Base-by-base conservation (phyloP, 2,888 invertebrate genomes). In the Drosophila mimica region DNA sequence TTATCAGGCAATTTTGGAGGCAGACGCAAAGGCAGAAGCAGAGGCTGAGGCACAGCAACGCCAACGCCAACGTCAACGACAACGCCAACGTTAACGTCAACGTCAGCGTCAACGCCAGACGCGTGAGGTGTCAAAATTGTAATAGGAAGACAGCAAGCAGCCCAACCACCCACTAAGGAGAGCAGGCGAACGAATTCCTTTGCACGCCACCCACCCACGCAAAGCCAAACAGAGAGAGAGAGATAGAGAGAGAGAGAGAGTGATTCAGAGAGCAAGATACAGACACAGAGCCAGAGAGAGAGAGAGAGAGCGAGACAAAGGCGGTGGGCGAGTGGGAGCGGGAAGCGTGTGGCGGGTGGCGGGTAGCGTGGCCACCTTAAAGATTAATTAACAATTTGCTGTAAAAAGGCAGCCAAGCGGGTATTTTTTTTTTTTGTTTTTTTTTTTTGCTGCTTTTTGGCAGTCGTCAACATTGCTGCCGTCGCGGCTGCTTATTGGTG, bases 301-400 rank as follows among this genome's bases (percentile, higher is more conserved):
- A 31, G 40, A 38, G 51, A 6, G 70, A 34, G 62, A 38, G 60
- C 51, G 57, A 46, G 66, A 52, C 69, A 65, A 33, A 52, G 63
- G 52, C 15, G 28, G 6, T 25, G 34, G 53, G 38, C 38, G 30
- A n/a, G 38, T 38, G 38, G 60, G 28, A n/a, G 17, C 13, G 28
- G 30, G 13, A 13, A 15, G 38, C 11, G 56, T 13, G 56, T 20
- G 28, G 53, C 5, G 51, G 31, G 31, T 28, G n/a, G 61, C 31
- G 38, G 7, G 48, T 31, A 54, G 64, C 13, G 33, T 34, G 71
- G 60, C 59, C 79, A 82, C 79, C 74, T 81, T 77, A 88, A 91
- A 90, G 91, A 90, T 91, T 90, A 90, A 90, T 90, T 90, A 90
- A 88, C 82, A 83, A 89, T 90, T 91, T 91, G 82, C 78, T 81